These are phyloP conservation scores for Malacosoma neustria DNA, from an alignment of 2,888 invertebrate species.

Conservation along the genomic window DNA sequence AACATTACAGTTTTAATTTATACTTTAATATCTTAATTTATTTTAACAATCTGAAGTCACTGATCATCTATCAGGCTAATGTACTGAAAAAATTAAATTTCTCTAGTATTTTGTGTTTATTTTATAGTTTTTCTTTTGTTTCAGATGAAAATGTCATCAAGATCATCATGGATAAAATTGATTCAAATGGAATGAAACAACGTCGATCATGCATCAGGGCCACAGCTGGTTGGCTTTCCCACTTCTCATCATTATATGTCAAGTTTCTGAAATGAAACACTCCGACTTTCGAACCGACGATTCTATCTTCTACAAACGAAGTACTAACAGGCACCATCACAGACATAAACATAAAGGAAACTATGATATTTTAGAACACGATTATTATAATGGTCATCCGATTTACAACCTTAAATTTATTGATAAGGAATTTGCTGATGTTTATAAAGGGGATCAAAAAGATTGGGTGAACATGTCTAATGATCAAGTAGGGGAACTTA, in stretches of 20 bases:
- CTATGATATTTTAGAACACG: slow-evolving; percentile 17
- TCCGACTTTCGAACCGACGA: slow-evolving; percentile 17
- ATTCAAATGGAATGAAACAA: slow-evolving; percentile 45
- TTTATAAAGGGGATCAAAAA: slow-evolving; percentile 23
- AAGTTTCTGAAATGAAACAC: slow-evolving; percentile 46
- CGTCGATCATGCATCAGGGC: slow-evolving; percentile 47
- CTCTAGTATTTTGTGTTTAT: too few species aligned
- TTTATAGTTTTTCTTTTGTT: slow-evolving; percentile 27
- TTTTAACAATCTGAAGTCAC: too few species aligned
- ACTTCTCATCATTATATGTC: slow-evolving; percentile 39
- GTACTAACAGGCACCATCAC: slow-evolving; percentile 40
- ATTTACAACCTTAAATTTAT: slow-evolving; percentile 27
- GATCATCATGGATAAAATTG: slow-evolving; percentile 37
- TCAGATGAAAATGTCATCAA: slow-evolving; percentile 47
- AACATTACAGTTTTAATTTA: too few species aligned
- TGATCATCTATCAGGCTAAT: too few species aligned
- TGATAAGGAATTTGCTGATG: slow-evolving; percentile 17
- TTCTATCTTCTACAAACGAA: slow-evolving; percentile 22
- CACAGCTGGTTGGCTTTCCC: slow-evolving; percentile 49
- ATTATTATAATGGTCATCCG: slow-evolving; percentile 24
- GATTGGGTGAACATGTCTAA: slow-evolving; percentile 57
- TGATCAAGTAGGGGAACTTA: slow-evolving; percentile 52
- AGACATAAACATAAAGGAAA: slow-evolving; percentile 50
- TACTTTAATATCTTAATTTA: too few species aligned
- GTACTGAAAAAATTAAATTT: too few species aligned